Base-by-base conservation (phyloP, 2,797 vertebrate genomes). In the Sebastes taczanowskii region DNA sequence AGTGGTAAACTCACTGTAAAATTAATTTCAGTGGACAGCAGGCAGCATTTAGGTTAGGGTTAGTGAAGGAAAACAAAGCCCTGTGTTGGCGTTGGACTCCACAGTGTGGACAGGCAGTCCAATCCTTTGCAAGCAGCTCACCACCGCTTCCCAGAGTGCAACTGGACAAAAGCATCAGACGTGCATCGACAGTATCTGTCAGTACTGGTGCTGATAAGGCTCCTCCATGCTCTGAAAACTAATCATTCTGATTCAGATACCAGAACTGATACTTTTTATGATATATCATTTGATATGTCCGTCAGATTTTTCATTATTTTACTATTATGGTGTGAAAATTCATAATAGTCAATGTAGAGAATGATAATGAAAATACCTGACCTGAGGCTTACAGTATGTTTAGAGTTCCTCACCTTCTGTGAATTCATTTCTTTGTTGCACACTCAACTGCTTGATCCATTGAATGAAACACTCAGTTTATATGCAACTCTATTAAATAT, bases 61-160 rank as follows among this genome's bases (percentile, higher is more conserved):
- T 68, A 74, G 75, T 72, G 52, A 74, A 80, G 52, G 71, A 78
- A 81, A 83, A 88, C 71, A 80, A 64, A 83, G 56, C 64, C 70
- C 35, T 63, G 6, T 42, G 29, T 23, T 82, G 77, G 77, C 6
- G 9, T 23, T n/a, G n/a, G 77, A 68, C 83, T 80, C 73, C 52
- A 71, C 66, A 59, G 52, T 66, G 74, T 77, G 74, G 84, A 80
- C 56, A 56, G 23, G 16, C 55, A 53, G 49, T n/a, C 49, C 20
- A 10, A 83, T 78, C 63, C 80, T 81, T 11, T 34, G 42, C 60
- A 78, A 79, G 75, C 23, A 46, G 66, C 42, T 64, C 58, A 6
- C 20, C 10, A 11, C 30, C 61, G 60, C 59, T 42, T 7, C 18
- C 27, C 10, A 52, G 56, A 32, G 61, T 30, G 59, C 14, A 74